Evolutionary conservation across 2,797 vertebrate genomes (phyloP), one percentile per base, ranked within the genome.

Genomic region (Rhinogobio ventralis): DNA sequence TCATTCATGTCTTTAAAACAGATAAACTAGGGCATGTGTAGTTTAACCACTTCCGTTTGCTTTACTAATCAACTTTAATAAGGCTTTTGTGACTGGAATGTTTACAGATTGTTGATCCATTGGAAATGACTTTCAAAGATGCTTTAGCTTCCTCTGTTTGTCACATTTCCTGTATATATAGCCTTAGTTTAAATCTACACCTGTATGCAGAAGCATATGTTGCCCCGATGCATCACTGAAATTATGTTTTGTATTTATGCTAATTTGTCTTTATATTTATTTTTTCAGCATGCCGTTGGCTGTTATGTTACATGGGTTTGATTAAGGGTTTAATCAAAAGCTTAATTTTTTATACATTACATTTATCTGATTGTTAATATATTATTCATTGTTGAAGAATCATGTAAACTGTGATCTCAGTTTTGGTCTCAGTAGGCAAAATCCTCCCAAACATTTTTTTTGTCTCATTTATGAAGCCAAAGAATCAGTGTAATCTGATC

Each of bases 221-320:
- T 23, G 30, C 53, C 25, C 15, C 39, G 39, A 42, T 42, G n/a
- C n/a, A 3, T 53, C 33, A 60, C 23, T 42, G 53, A 75, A n/a
- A 36, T n/a, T 7, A 11, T 23, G 30, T 67, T 55, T 42, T 60
- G 64, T 84, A 69, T 84, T 69, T 84, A 77, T 84, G 71, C 39
- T 60, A 23, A 45, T 30, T n/a, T 13, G 20, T 72, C n/a, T 78
- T 78, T 30, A 30, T 82, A 62, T 82, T 62, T 74, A 64, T 82
- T 74, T 33, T 36, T 49, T 46, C 81, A 49, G 68, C 36, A 0
- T 23, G 53, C 46, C 7, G 49, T 69, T 51, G 33, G 33, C 7
- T 60, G 39, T 49, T 53, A 64, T 17, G 46, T 76, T 75, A 62
- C 13, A 11, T 42, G 17, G 72, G 23, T 66, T 83, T 68, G 15